Conservation (phyloP, 2,888 invertebrate genomes). For the Gortyna flavago region DNA sequence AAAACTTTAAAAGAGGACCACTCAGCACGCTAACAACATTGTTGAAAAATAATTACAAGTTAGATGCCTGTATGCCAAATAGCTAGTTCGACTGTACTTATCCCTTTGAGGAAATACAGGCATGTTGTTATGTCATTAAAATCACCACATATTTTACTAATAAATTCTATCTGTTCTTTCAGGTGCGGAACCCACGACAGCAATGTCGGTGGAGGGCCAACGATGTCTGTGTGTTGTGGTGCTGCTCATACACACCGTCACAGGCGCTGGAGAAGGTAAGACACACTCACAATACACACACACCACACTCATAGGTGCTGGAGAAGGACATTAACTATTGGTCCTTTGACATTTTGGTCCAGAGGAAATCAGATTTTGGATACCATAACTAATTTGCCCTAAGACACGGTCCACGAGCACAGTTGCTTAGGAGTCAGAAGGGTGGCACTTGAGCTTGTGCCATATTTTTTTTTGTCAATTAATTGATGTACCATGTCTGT, state of each 20-base stretch:
- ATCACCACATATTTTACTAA: background rate
- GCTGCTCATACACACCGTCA: constrained; percentile 85
- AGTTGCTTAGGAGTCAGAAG: background rate
- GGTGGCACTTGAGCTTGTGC: background rate
- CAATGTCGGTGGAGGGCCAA: constrained; percentile 86
- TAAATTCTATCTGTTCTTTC: constrained; percentile 52
- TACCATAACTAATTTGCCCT: background rate
- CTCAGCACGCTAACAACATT: background rate
- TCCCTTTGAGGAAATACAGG: background rate
- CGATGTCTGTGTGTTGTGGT: constrained; percentile 84
- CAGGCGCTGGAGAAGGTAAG: constrained; percentile 84
- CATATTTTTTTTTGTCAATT: background rate
- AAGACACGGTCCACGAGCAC: background rate
- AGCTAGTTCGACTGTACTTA: background rate
- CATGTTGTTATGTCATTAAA: background rate
- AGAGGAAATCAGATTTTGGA: background rate
- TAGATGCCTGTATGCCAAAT: background rate
- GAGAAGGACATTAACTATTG: constrained; percentile 60
- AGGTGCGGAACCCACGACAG: constrained; percentile 76
- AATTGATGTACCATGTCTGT: background rate
- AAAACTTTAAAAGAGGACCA: background rate
- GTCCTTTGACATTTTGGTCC: background rate
- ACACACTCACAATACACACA: constrained; percentile 76
- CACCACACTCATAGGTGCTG: constrained; percentile 82
- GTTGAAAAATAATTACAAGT: background rate